Base-by-base conservation (phyloP, 2,797 vertebrate species). In the Sciurus vulgaris region DNA sequence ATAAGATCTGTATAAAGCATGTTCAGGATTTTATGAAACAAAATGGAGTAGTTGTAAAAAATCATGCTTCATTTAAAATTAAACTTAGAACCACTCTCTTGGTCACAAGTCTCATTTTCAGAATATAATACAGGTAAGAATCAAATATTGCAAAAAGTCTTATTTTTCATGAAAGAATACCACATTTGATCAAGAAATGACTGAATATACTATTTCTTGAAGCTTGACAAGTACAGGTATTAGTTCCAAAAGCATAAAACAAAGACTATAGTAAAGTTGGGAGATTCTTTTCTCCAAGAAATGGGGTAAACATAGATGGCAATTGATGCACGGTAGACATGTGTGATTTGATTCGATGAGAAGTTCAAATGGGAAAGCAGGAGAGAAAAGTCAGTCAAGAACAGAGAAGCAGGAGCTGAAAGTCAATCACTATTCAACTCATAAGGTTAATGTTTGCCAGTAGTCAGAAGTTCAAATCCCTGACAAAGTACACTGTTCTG, bases 301-400 rank as follows among this genome's bases (percentile, higher is more conserved):
- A 51, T 47, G 49, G 83, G 10, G 44, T 78, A 51, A 87, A 77
- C 38, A 12, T 6, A 33, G 84, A 63, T 54, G 10, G 10, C 67
- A 93, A 59, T 28, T n/a, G 35, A 4, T 84, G 3, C 35, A 54
- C 59, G 38, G 4, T 44, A 94, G 17, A 89, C 4, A 54, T 0
- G 5, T 59, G 67, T 73, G 54, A 86, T 86, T 97, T 92, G 95
- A 94, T 81, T 95, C 59, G 93, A 70, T 4, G 33, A 72, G 28
- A 97, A 97, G 87, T 8, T 85, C 93, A 84, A 78, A 93, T 65
- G 72, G n/a, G 67, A 94, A 93, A 63, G 65, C 22, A 7, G 35
- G 20, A 3, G 0, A 97, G 79, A 67, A 26, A 72, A 96, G 78
- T 91, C 81, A 94, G 54, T 79, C 38, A 38, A 96, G 85, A 77